Conservation (phyloP, 2,113 vertebrate species). For the Cephalophus harveyi region DNA sequence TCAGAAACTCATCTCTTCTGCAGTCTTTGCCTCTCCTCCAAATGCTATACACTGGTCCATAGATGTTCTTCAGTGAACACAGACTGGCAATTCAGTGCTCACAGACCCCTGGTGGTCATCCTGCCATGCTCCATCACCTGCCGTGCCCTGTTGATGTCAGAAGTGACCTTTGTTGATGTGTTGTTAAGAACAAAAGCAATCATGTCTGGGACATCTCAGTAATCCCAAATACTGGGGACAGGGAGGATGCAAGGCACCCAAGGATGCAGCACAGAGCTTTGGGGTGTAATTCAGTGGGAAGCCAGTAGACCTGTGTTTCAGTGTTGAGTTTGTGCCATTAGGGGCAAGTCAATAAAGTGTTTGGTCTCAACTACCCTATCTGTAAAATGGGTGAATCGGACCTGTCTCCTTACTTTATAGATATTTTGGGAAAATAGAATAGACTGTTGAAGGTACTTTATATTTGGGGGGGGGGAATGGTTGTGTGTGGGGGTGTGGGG, state of each 20-base stretch:
- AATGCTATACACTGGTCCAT: neutral
- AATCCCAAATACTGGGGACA: neutral
- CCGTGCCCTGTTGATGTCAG: neutral
- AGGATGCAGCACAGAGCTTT: neutral
- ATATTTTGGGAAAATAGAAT: neutral
- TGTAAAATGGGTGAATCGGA: neutral
- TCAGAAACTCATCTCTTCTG: neutral
- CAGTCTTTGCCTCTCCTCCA: neutral
- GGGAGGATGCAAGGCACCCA: neutral
- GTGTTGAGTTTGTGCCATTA: neutral
- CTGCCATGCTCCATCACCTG: neutral
- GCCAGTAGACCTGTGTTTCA: neutral
- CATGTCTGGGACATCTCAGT: neutral
- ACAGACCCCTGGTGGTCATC: neutral
- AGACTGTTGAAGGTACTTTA: neutral
- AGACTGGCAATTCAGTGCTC: too few species aligned
- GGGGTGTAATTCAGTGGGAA: neutral
- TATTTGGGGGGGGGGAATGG: fast-evolving
- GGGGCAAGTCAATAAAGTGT: neutral
- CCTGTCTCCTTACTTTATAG: neutral
- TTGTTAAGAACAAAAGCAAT: slow-evolving; percentile 19
- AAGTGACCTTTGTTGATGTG: neutral
- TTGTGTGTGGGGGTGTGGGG: neutral
- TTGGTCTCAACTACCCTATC: neutral
- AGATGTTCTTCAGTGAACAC: too few species aligned